Base-by-base conservation (phyloP, 2,888 invertebrate species). In the Drosophila neonasuta region DNA sequence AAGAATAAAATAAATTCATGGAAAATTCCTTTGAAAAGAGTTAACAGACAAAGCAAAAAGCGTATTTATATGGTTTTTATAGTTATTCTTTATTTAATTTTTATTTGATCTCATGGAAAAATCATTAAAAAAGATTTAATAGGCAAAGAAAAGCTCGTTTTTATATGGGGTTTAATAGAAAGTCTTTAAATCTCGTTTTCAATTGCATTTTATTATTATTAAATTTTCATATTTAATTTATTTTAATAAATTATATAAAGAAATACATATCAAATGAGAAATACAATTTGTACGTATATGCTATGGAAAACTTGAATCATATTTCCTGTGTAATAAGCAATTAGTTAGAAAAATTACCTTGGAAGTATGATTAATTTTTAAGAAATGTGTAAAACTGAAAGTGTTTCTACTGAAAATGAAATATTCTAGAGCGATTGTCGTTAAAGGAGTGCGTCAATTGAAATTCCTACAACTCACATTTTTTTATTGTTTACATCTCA, bases 311-410 rank as follows among this genome's bases (percentile, higher is more conserved):
- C 20, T 20, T 13, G 13, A n/a, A 15, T 51, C 11, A 4, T 10
- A 54, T 34, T 49, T 41, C 44, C 52, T 64, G 57, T 30, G 52
- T 11, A 20, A 36, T 11, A 49, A 45, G 29, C n/a, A 13, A 36
- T 52, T 46, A 32, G 36, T 39, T 42, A 10, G 24, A 63, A 7
- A 51, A 48, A 61, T 63, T 42, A 7, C 11, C 42, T 39, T 45
- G 41, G 44, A 6, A 42, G 24, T 10, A 6, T n/a, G 34, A 42
- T 50, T 49, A 36, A 45, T 20, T 20, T 54, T 17, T 10, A 20
- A 13, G 17, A 9, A 24, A 51, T 29, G 30, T 46, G 7, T 45
- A 32, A 44, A n/a, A 20, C 54, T 45, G 13, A 0, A 6, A 8
- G 9, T 36, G 5, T 5, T 20, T 39, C 41, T 4, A 10, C 4